A percentile compares a stretch with the other conserved stretches of the same genome.
phyloP scores from a whole-genome alignment of 2,797 vertebrate species.

The Paramormyrops hopkinsi region DNA sequence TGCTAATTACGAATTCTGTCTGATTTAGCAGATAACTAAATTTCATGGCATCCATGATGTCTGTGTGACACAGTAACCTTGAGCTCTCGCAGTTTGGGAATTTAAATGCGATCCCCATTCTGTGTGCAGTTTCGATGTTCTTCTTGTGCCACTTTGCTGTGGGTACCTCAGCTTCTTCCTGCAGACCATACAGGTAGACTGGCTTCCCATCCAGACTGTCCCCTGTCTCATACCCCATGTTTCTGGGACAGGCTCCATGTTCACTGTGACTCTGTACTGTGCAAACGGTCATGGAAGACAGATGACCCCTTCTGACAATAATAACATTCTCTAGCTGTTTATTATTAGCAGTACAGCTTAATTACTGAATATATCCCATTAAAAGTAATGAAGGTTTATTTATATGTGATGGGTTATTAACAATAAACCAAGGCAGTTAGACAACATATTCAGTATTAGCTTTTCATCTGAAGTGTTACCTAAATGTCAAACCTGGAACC shows the following conservation, averaged over 20 bases:
- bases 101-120: background rate
- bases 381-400: background rate
- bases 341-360: background rate
- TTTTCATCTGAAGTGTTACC: background rate
- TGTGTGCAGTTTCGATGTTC: background rate
- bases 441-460: background rate
- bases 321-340: background rate
- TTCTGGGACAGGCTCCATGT: background rate
- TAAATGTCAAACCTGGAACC: background rate
- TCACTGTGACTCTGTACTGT: background rate
- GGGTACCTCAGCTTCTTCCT: background rate
- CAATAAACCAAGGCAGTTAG: background rate
- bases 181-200: background rate
- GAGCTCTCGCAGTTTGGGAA: background rate
- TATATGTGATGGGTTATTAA: background rate
- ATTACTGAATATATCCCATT: background rate
- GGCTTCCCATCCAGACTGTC: background rate
- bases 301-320: background rate
- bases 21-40: background rate
- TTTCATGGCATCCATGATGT: background rate
- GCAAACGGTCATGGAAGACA: background rate
- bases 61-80: background rate
- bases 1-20: background rate
- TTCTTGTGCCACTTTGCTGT: background rate
- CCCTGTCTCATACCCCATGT: background rate